Conservation (phyloP, 2,113 vertebrate genomes). For the Puma concolor region DNA sequence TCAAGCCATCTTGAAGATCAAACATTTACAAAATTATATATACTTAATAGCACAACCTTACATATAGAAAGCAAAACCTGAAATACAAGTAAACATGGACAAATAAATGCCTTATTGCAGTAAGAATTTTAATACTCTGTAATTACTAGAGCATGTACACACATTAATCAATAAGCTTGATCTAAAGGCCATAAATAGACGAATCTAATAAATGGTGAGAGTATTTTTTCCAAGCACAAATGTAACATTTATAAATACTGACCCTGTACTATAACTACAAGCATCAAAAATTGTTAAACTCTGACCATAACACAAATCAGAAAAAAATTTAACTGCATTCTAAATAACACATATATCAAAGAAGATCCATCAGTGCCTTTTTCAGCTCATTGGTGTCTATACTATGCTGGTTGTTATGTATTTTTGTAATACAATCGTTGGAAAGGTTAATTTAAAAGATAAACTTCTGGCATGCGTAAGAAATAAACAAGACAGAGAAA, state of each 20-base stretch:
- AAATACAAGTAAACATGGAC: not conserved
- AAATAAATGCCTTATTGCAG: not conserved
- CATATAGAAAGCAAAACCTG: not conserved
- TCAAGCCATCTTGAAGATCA: not conserved
- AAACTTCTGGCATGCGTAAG: not conserved
- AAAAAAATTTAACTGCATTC: not conserved
- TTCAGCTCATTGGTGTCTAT: not conserved
- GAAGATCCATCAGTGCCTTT: not conserved
- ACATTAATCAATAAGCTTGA: not conserved
- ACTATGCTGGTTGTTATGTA: not conserved
- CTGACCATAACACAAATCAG: not conserved
- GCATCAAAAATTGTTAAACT: not conserved
- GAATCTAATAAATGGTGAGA: not conserved
- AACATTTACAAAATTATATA: not conserved
- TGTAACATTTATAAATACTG: not conserved
- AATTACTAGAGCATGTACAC: not conserved
- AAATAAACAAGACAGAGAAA: not conserved
- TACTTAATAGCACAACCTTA: not conserved
- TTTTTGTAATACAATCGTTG: not conserved
- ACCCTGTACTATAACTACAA: not conserved
- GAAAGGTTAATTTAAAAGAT: not conserved
- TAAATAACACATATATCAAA: not conserved
- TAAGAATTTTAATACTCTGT: not conserved
- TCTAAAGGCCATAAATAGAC: not conserved
- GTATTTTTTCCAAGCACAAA: not conserved